Evolutionary conservation across 2,888 invertebrate genomes (phyloP).

Genomic region (Conops quadrifasciatus): DNA sequence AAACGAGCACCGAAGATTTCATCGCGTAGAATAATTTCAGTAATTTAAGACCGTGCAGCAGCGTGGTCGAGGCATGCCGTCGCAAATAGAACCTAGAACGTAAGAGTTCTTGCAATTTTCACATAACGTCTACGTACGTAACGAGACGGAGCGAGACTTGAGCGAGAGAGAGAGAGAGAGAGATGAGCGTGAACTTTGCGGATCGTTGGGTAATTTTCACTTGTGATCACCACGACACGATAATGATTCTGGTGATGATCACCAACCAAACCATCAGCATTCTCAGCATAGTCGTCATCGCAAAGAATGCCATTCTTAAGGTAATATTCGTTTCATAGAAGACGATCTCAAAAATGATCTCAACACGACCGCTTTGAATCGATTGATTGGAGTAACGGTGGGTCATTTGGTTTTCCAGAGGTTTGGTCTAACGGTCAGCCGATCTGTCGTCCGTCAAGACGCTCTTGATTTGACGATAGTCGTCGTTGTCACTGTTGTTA

Average conservation of each 20-base stretch:
- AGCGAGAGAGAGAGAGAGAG: background rate
- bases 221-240: slow-evolving; percentile 12
- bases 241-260: background rate
- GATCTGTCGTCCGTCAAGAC: background rate
- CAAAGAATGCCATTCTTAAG: no score
- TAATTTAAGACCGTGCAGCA: slow-evolving; percentile 31
- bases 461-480: background rate
- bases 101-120: slow-evolving; percentile 46
- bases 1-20: slow-evolving; percentile 27
- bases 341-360: no score
- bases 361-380: no score
- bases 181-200: slow-evolving; percentile 35
- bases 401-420: no score
- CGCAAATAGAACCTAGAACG: background rate
- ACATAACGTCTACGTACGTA: slow-evolving; percentile 40
- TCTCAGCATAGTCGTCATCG: background rate
- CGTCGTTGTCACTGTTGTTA: background rate
- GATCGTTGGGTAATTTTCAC: slow-evolving; percentile 34
- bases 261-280: background rate
- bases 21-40: slow-evolving; percentile 35
- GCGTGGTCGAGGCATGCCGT: slow-evolving; percentile 26
- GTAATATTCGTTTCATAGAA: no score
- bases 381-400: no score
- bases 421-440: background rate
- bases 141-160: slow-evolving; percentile 4